Conservation (phyloP, 2,888 invertebrate genomes). For the Prionchulus punctatus region DNA sequence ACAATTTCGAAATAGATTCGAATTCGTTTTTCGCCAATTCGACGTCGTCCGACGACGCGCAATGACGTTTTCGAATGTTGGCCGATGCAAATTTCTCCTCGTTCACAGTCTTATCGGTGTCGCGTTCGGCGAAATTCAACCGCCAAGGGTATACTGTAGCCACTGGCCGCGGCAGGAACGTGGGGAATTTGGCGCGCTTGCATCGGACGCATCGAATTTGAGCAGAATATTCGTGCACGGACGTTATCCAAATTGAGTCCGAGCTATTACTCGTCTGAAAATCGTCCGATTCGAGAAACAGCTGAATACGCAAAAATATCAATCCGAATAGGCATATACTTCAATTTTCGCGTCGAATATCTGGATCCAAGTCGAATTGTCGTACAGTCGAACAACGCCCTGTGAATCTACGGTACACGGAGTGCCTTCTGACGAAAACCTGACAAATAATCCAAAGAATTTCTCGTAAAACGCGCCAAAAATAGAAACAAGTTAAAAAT, state of each 20-base stretch:
- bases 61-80: neutral
- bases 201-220: constrained; percentile 55
- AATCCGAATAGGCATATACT: neutral
- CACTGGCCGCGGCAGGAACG: constrained; percentile 67
- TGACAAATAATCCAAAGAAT: constrained; percentile 11
- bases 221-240: neutral
- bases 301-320: neutral
- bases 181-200: constrained; percentile 61
- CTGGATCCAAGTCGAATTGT: neutral
- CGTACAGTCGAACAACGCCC: neutral
- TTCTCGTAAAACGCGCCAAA: too few relatives aligned
- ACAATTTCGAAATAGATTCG: constrained; percentile 68
- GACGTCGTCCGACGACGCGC: constrained; percentile 10
- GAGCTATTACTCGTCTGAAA: neutral
- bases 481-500: too few relatives aligned
- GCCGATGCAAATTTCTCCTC: constrained; percentile 45
- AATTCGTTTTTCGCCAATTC: constrained; percentile 52
- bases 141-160: constrained; percentile 52
- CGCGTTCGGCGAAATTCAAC: constrained; percentile 58
- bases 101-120: constrained; percentile 59
- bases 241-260: neutral
- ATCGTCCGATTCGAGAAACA: neutral
- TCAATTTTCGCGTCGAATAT: neutral
- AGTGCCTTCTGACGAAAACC: neutral
- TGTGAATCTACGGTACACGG: neutral